Base-by-base conservation (phyloP, 2,888 invertebrate species). In the Ptychoptera contaminata region DNA sequence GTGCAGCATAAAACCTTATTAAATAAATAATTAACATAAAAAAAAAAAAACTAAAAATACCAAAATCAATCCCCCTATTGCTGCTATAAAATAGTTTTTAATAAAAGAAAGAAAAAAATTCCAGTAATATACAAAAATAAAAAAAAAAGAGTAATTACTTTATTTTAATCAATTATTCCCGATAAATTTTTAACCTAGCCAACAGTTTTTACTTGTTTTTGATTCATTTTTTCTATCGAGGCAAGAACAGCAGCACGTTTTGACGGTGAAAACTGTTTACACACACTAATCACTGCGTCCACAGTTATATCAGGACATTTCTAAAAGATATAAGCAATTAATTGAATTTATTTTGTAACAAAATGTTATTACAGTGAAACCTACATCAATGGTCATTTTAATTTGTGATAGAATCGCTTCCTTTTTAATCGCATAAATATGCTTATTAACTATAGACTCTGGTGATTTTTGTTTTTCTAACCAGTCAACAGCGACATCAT, bases 381-480 rank as follows among this genome's bases (percentile, higher is more conserved):
- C 49, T 63, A 82, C 83, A 71, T 81, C 77, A 14, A 88, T 71
- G 16, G 83, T 71, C 43, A 71, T 71, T 58, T 83, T 82, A 53
- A 93, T 83, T 47, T 81, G 78, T 44, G 80, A 82, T 50, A 92
- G 72, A n/a, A 88, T 74, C 8, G 86, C 79, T 58, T 93, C 92
- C 53, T 83, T 77, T 54, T 77, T 76, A 43, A 94, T 82, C 53
- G 88, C 82, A 48, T 77, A 73, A 35, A 96, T 76, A 62, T 94
- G 91, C 48, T 75, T 73, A 47, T 76, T 70, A 31, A 91, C 72
- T 23, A 82, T 79, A 0, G 83, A 81, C 48, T 74, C 70, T 38
- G 74, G 68, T 52, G 75, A 75, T 0, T 67, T 68, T 43, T 79
- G 73, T 43, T 77, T 74, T 48, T 76, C 74, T 42, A 88, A 72